phyloP scores from a whole-genome alignment of 2,113 vertebrate species.

The Varanus komodoensis region DNA sequence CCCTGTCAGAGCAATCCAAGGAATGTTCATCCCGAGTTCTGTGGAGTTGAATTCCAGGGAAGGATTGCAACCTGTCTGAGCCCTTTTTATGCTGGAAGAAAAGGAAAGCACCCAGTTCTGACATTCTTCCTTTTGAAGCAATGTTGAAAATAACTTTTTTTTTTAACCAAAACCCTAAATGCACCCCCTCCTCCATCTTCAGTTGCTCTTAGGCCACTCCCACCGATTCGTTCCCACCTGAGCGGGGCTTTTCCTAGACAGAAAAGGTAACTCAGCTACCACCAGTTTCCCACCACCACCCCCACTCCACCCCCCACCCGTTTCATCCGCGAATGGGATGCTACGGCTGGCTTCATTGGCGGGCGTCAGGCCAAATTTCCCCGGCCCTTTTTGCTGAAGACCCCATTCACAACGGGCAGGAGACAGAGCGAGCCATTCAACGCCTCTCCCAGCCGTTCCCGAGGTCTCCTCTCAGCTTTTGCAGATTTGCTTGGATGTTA shows the following conservation, averaged over 20 bases:
- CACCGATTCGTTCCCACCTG: not conserved
- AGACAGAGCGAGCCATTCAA: not conserved
- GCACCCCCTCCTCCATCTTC: not conserved
- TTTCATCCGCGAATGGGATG: not conserved
- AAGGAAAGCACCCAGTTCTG: not conserved
- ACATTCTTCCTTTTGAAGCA: not conserved
- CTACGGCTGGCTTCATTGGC: conserved; percentile 7
- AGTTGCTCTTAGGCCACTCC: not conserved
- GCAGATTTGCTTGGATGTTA: not conserved
- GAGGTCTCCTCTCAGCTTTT: not conserved
- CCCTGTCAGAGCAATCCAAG: not conserved
- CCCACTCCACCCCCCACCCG: not conserved
- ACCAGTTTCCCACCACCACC: not conserved
- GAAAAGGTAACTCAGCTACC: not conserved
- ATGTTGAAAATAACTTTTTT: not conserved
- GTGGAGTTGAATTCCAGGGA: not conserved
- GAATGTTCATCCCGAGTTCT: not conserved
- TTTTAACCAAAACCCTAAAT: not conserved
- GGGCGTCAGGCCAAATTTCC: not conserved
- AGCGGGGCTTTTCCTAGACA: not conserved
- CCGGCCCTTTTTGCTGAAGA: not conserved
- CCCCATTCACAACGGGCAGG: fast-evolving
- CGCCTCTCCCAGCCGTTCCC: not conserved
- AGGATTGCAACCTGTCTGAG: not conserved
- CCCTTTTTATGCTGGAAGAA: not conserved